These are phyloP conservation scores for Gasteruption jaculator DNA, from an alignment of 2,888 invertebrate species.

Conservation along the genomic window DNA sequence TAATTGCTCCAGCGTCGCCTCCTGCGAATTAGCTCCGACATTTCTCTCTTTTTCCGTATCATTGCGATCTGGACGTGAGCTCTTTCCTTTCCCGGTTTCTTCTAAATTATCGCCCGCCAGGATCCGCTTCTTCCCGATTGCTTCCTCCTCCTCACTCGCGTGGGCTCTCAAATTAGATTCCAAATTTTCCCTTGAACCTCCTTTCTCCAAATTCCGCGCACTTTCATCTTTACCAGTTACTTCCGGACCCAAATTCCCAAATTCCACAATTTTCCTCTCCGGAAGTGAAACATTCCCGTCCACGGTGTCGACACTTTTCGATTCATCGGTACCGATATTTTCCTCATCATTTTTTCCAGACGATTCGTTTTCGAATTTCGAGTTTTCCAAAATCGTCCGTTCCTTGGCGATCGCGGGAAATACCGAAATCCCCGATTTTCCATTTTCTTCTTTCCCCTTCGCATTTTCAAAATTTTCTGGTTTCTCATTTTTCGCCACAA, in stretches of 20 bases:
- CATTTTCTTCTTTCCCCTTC: neutral
- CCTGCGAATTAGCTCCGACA: constrained; percentile 13
- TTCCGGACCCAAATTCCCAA: neutral
- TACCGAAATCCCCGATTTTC: neutral
- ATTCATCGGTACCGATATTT: constrained; percentile 11
- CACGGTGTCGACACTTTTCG: neutral
- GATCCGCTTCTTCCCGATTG: no score
- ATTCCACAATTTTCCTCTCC: neutral
- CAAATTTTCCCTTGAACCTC: no score
- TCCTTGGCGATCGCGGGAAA: neutral
- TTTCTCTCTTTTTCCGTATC: no score
- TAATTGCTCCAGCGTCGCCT: constrained; percentile 35
- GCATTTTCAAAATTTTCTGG: neutral
- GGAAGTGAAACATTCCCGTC: neutral
- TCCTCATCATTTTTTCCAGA: neutral
- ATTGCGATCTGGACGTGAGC: no score
- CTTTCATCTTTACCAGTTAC: neutral
- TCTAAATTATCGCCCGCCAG: no score
- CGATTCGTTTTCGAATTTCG: neutral
- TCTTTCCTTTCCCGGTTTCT: no score
- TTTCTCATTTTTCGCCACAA: neutral
- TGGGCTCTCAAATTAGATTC: no score
- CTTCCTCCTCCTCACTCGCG: no score
- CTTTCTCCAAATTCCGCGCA: neutral
- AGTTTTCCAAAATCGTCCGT: no score